Percentiles rank a stretch among this genome's conserved stretches.
Evolutionary conservation across 2,888 invertebrate genomes (phyloP).

Genomic region (Plagiodera versicolora): DNA sequence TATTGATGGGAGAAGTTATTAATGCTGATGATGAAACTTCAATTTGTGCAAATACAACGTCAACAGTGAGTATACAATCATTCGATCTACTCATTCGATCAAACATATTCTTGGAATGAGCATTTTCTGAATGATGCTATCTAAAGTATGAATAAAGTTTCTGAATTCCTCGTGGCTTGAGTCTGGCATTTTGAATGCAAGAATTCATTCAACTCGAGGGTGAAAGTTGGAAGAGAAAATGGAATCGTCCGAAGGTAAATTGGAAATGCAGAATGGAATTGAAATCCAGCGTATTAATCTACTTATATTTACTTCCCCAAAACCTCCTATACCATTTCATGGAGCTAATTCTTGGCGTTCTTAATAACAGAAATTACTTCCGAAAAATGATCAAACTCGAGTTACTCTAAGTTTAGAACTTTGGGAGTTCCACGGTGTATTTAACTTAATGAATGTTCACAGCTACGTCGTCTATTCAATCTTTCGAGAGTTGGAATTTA

Average conservation of each 20-base stretch:
- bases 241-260: constrained; percentile 14
- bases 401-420: constrained; percentile 13
- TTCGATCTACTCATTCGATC: too few species aligned
- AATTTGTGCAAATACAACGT: too few species aligned
- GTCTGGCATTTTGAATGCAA: neutral
- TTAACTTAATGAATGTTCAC: neutral
- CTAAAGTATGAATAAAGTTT: neutral
- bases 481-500: neutral
- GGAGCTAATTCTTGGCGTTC: constrained; percentile 19
- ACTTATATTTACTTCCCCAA: constrained; percentile 24
- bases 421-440: neutral
- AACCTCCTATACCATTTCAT: constrained; percentile 14
- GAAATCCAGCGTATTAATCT: constrained; percentile 24
- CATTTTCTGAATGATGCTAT: neutral
- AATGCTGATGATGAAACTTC: too few species aligned
- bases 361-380: constrained; percentile 17
- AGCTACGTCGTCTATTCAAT: neutral
- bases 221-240: neutral
- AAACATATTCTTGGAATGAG: too few species aligned
- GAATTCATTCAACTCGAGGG: neutral
- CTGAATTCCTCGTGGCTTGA: neutral
- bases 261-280: constrained; percentile 26
- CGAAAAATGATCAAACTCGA: constrained; percentile 21
- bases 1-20: too few species aligned
- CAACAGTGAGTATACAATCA: neutral